phyloP scores from a whole-genome alignment of 2,888 invertebrate species.

The Dryobotodes eremita region DNA sequence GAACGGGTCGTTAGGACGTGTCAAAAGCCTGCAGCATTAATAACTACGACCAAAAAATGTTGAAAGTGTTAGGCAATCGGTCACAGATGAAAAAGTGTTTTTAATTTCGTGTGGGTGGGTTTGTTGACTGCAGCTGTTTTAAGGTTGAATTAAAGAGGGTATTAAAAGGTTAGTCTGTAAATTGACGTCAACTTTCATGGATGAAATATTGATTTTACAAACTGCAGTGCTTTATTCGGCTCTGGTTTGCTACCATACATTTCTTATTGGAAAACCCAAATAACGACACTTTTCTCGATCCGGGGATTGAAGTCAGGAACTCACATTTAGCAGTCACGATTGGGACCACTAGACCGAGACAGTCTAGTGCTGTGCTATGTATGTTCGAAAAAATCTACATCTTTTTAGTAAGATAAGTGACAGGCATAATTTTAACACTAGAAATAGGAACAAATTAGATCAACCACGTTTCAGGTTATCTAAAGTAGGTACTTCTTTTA shows the following conservation, averaged over 20 bases:
- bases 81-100: constrained; percentile 47
- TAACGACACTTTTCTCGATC: not conserved
- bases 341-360: no score
- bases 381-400: no score
- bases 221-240: not conserved
- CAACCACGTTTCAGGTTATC: no score
- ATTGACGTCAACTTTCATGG: not conserved
- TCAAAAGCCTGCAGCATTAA: constrained; percentile 64
- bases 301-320: not conserved
- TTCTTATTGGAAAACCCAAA: no score
- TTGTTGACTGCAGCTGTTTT: constrained; percentile 12
- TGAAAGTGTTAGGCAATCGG: constrained; percentile 46
- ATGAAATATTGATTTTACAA: not conserved
- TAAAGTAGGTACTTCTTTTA: no score
- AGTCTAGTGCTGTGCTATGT: no score
- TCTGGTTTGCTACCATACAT: not conserved
- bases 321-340: not conserved
- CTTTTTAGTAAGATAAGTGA: no score
- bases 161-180: not conserved
- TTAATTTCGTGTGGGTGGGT: constrained; percentile 43
- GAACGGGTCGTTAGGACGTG: constrained; percentile 63
- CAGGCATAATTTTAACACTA: no score
- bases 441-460: no score
- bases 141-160: not conserved
- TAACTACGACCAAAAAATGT: constrained; percentile 56